Evolutionary conservation across 2,888 invertebrate genomes (phyloP).

Genomic region (Drosophila vallismaia): DNA sequence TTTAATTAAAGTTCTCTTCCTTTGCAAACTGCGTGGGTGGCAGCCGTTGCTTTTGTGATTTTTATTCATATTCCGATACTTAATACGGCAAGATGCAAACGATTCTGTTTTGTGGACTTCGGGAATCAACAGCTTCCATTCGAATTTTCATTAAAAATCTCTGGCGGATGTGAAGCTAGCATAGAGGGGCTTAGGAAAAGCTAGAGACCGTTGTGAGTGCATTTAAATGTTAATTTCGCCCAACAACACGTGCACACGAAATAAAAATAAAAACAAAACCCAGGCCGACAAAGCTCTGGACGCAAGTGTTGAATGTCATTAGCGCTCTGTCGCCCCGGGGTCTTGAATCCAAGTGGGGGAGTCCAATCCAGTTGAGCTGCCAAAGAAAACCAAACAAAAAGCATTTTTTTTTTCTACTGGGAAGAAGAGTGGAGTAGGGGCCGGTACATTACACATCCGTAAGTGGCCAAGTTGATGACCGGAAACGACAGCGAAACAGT

Average conservation of each 20-base stretch:
- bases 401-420: not conserved
- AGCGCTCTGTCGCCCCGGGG: slow-evolving; percentile 67
- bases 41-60: slow-evolving; percentile 24
- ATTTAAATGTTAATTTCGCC: slow-evolving; percentile 67
- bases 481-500: slow-evolving; percentile 70
- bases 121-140: slow-evolving; percentile 26
- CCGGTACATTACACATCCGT: slow-evolving; percentile 53
- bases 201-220: slow-evolving; percentile 51
- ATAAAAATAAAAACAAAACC: slow-evolving; percentile 17
- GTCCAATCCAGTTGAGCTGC: slow-evolving; percentile 37
- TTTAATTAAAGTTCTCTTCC: slow-evolving; percentile 67
- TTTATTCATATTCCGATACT: slow-evolving; percentile 25
- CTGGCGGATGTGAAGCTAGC: slow-evolving; percentile 33
- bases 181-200: slow-evolving; percentile 27
- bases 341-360: slow-evolving; percentile 46
- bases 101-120: not conserved
- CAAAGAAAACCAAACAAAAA: slow-evolving; percentile 58
- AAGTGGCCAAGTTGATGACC: slow-evolving; percentile 74
- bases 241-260: slow-evolving; percentile 38
- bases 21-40: slow-evolving; percentile 38
- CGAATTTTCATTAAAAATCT: slow-evolving; percentile 28
- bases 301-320: slow-evolving; percentile 67
- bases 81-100: slow-evolving; percentile 2
- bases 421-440: slow-evolving; percentile 1
- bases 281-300: slow-evolving; percentile 36